Conservation (phyloP, 2,113 vertebrate genomes). For the Cranoglanis bouderius region DNA sequence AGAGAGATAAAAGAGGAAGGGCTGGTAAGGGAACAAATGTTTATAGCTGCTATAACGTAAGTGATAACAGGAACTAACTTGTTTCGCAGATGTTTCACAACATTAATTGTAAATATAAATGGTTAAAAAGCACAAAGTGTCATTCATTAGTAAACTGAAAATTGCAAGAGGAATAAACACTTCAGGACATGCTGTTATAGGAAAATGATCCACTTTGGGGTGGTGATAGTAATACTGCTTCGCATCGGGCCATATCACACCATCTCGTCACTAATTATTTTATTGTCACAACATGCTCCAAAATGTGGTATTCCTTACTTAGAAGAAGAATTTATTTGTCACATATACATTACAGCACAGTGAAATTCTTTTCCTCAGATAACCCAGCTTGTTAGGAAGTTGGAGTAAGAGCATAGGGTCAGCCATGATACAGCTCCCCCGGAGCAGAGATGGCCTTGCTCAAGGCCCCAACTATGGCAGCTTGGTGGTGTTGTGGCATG, state of each 20-base stretch:
- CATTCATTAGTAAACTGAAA: not conserved
- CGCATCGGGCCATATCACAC: not conserved
- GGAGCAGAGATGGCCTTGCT: not conserved
- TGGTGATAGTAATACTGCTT: not conserved
- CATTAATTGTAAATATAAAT: not conserved
- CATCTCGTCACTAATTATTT: not conserved
- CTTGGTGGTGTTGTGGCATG: not conserved
- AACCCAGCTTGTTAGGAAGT: not conserved
- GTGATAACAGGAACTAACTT: not conserved
- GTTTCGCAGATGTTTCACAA: not conserved
- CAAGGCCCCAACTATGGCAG: not conserved
- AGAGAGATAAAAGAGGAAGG: not conserved
- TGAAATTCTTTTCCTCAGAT: not conserved
- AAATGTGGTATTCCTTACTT: too few species aligned
- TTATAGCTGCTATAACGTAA: too few species aligned
- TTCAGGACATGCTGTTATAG: not conserved
- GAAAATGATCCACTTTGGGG: not conserved
- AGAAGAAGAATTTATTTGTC: too few species aligned
- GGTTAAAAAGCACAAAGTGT: not conserved
- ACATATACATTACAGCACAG: not conserved
- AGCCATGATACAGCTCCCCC: not conserved
- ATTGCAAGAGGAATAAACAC: not conserved
- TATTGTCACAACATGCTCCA: not conserved
- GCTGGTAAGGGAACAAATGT: too few species aligned
- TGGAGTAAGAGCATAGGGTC: not conserved